Percentiles rank a stretch among this genome's conserved stretches.
phyloP scores from a whole-genome alignment of 2,888 invertebrate species.

The Synanthedon andrenaeformis region DNA sequence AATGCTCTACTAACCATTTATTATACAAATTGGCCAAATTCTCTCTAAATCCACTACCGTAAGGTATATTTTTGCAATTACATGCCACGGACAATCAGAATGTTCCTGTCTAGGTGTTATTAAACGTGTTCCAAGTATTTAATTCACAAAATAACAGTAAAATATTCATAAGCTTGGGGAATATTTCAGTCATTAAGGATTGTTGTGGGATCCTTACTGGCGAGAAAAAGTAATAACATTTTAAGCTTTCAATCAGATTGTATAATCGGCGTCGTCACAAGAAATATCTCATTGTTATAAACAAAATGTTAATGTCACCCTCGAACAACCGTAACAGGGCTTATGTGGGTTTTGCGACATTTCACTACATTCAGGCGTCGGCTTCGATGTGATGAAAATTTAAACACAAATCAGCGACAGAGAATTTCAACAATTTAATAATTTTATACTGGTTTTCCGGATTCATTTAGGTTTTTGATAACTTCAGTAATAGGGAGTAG shows the following conservation, averaged over 20 bases:
- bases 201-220: constrained; percentile 11
- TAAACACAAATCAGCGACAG: neutral
- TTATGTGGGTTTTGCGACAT: constrained; percentile 7
- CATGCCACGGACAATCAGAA: too few relatives aligned
- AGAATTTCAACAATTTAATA: neutral
- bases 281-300: constrained; percentile 13
- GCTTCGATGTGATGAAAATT: neutral
- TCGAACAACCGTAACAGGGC: constrained; percentile 3
- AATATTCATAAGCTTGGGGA: constrained; percentile 22
- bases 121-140: too few relatives aligned
- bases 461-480: too few relatives aligned
- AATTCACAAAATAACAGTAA: constrained; percentile 3
- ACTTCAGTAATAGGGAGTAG: too few relatives aligned
- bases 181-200: constrained; percentile 14
- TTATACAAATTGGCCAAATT: too few relatives aligned
- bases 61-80: too few relatives aligned
- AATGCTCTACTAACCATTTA: too few relatives aligned
- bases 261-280: constrained; percentile 24
- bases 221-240: constrained; percentile 28
- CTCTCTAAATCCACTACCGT: too few relatives aligned
- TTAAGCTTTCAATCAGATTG: constrained; percentile 42
- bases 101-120: too few relatives aligned
- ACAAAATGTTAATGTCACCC: constrained; percentile 2
- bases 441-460: neutral
- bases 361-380: constrained; percentile 1